Evolutionary conservation across 2,888 invertebrate species (phyloP), one percentile per base, ranked within the genome.

Genomic region (Bellardia pandia): DNA sequence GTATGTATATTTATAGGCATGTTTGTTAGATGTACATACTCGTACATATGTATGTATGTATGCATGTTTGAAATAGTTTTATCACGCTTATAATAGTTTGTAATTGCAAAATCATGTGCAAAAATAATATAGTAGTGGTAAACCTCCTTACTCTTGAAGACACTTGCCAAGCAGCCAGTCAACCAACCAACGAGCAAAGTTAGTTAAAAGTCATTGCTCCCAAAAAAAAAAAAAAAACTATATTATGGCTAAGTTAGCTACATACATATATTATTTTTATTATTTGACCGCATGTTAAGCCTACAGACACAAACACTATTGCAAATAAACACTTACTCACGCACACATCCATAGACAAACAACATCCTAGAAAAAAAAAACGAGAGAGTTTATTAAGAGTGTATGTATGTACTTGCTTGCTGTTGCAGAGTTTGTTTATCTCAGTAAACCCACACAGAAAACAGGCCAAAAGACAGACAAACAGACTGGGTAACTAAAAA

Each of bases 131-230:
- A 2, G 23, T 62, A n/a, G 53, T 71, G 62, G 79, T 69, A 69
- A 23, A 45, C n/a, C 68, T 79, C n/a, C 68, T 79, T 74, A 64
- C 2, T 30, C 56, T 71, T 53, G 37, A 62, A 80, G 53, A 62
- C n/a, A 56, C 66, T 84, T 80, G 75, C 79, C 75, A 85, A 83
- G 9, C 56, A 58, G 33, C 33, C 68, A 78, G 16, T 23, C 53
- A 72, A 62, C 23, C 62, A 71, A 79, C 40, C 42, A 79, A 62
- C 77, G 68, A 86, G 62, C 45, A 71, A 77, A 85, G 79, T 79
- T 77, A 77, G 80, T 81, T 64, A 87, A 84, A 48, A 84, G 87
- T 87, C 87, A 87, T 82, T 87, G 87, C 81, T 82, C 87, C 78
- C 87, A 37, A 56, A 40, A 64, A 16, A 11, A 69, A 69, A 37